Conservation (phyloP, 2,113 vertebrate genomes). For the Sterrhoptilus dennistouni region DNA sequence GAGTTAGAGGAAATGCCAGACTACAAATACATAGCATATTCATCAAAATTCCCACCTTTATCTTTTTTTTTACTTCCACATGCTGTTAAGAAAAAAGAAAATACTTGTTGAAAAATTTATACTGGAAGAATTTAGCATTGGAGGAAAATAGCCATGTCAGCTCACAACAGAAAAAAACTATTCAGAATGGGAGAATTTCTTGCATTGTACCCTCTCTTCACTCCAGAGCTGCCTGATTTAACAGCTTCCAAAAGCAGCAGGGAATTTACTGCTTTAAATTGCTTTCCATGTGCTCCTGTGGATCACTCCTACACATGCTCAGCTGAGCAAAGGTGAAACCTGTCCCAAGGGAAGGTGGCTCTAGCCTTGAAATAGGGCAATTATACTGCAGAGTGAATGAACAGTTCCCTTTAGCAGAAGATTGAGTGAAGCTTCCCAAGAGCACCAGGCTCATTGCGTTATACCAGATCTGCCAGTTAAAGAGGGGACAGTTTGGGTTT, state of each 20-base stretch:
- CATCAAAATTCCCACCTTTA: neutral
- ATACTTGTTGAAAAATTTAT: neutral
- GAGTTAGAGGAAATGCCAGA: neutral
- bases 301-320: neutral
- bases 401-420: neutral
- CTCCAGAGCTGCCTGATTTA: neutral
- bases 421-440: neutral
- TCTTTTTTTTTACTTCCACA: neutral
- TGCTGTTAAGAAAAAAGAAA: neutral
- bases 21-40: neutral
- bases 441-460: neutral
- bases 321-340: slow-evolving; percentile 55
- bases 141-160: neutral
- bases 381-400: slow-evolving; percentile 19
- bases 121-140: neutral
- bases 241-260: slow-evolving; percentile 42
- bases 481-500: neutral
- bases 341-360: slow-evolving; percentile 48
- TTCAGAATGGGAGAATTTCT: neutral
- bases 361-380: slow-evolving; percentile 31
- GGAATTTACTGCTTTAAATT: slow-evolving; percentile 41
- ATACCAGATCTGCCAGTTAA: neutral
- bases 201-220: neutral
- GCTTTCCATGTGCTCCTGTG: slow-evolving; percentile 21
- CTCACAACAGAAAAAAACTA: neutral